A percentile compares a stretch with the other conserved stretches of the same genome.
Evolutionary conservation across 2,797 vertebrate species (phyloP).

Genomic region (Micropoecilia bifurca): DNA sequence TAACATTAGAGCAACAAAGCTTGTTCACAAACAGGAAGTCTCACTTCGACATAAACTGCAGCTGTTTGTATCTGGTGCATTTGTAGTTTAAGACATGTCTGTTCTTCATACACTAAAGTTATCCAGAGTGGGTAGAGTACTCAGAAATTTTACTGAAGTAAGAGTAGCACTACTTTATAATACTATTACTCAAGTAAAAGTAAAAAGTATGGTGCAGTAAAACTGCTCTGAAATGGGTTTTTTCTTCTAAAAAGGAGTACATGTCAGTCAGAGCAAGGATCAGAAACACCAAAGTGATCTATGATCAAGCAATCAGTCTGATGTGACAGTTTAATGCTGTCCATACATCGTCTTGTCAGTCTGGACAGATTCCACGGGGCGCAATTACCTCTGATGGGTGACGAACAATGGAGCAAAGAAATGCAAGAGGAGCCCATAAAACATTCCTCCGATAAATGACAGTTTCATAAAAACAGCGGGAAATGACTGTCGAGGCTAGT

Average conservation of each 20-base stretch:
- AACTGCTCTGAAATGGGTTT: background rate
- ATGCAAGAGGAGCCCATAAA: conserved; percentile 14
- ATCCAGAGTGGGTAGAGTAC: background rate
- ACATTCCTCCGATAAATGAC: conserved; percentile 7
- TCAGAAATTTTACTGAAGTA: background rate
- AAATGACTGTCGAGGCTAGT: background rate
- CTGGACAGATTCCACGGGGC: conserved; percentile 22
- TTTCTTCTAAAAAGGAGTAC: background rate
- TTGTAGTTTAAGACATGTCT: background rate
- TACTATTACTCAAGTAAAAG: background rate
- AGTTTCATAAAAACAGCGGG: conserved; percentile 14
- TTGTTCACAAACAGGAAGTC: no score
- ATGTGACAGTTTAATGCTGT: conserved; percentile 50
- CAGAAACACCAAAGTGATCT: conserved; percentile 17
- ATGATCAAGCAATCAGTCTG: conserved; percentile 18
- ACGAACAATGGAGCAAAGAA: conserved; percentile 7
- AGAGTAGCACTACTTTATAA: background rate
- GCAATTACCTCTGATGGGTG: conserved; percentile 47
- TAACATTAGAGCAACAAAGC: no score
- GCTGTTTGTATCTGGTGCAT: background rate
- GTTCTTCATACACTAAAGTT: background rate
- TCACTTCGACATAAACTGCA: no score
- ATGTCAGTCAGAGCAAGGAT: conserved; percentile 30
- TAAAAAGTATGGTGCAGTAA: background rate
- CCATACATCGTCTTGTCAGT: conserved; percentile 47